Evolutionary conservation across 2,113 vertebrate genomes (phyloP), one percentile per base, ranked within the genome.

Genomic region (Xenopus laevis): DNA sequence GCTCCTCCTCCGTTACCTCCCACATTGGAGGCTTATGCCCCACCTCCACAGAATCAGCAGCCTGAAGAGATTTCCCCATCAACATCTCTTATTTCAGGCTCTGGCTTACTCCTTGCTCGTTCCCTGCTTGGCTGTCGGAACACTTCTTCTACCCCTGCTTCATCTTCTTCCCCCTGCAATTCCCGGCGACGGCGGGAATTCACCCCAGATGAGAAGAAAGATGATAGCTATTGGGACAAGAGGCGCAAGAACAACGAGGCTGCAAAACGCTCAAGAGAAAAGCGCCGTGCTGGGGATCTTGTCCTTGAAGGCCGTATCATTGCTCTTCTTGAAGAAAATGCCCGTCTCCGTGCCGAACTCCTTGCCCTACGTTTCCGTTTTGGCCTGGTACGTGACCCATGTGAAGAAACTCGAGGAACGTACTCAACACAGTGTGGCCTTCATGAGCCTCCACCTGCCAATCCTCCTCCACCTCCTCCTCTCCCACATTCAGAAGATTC

Each of bases 191-290:
- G 91, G 71, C 89, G 91, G 0, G 91, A 94, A 81, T 94, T 94
- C 83, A 94, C 92, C 72, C 91, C 93, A 0, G 71, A 82, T 0
- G 91, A 92, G 18, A 93, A 90, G 57, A 94, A 94, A 72, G 93
- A 94, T 7, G 91, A 93, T 0, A 88, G 89, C 75, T 94, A 94
- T 83, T 94, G 93, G 93, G 93, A 94, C 86, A 94, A 94, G 82
- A 85, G 93, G 68, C 88, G 83, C 81, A 94, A 94, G 83, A 94
- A 94, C 86, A 94, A 94, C 13, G 93, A 94, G 80, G 93, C 93
- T 0, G 93, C 93, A 0, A 94, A 94, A 69, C 90, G 93, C 15
- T 94, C 92, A 0, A 82, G 92, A 2, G 93, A 94, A 78, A 94
- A 94, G 77, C 87, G 93, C 0, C 87, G 93, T 0, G 89, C 92